phyloP scores from a whole-genome alignment of 2,113 vertebrate species.

The Colius striatus region DNA sequence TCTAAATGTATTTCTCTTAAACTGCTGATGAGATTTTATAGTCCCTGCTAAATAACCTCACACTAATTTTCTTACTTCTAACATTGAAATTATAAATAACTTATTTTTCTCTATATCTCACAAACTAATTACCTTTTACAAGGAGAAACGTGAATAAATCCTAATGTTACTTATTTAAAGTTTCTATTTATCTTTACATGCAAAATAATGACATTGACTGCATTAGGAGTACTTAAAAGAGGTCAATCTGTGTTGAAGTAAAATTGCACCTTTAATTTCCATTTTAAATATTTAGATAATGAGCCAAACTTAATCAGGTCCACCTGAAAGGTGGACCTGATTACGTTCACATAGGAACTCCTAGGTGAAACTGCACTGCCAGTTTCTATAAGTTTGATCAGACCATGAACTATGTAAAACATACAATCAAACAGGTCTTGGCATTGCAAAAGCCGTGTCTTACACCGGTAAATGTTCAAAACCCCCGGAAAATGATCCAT shows the following conservation, averaged over 20 bases:
- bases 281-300: background rate
- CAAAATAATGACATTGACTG: background rate
- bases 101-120: constrained; percentile 45
- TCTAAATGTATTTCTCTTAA: background rate
- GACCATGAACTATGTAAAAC: background rate
- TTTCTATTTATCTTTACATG: background rate
- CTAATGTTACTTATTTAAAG: constrained; percentile 13
- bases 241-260: background rate
- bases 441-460: background rate
- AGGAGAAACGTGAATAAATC: constrained; percentile 1
- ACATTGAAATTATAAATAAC: constrained; percentile 51
- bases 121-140: constrained; percentile 43
- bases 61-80: constrained; percentile 37
- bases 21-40: constrained; percentile 58
- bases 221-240: background rate
- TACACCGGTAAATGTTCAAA: background rate
- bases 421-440: background rate
- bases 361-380: background rate
- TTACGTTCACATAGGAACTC: background rate
- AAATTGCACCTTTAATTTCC: background rate
- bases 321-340: background rate
- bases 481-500: background rate
- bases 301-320: background rate
- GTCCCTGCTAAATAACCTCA: background rate
- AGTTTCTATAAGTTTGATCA: background rate